Evolutionary conservation across 2,888 invertebrate genomes (phyloP), one percentile per base, ranked within the genome.

Genomic region (Ochropleura leucogaster): DNA sequence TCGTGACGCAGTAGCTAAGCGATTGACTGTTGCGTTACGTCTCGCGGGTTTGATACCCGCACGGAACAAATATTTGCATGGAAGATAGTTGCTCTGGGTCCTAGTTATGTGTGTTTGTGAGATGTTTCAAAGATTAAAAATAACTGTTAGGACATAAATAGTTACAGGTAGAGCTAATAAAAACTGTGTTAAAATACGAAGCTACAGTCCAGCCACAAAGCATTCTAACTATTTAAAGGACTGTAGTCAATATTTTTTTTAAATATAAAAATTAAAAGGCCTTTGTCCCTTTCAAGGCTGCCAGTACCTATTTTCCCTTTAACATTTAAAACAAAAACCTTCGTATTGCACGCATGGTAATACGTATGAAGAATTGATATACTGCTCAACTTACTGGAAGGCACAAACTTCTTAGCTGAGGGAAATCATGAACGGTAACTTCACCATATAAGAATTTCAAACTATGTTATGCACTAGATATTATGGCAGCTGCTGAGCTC

Each of bases 351-450:
- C 76, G 83, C 82, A 82, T 82, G 74, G 80, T 84, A 82, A 86
- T 83, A 84, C 79, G 76, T 74, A 80, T 68, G 68, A 63, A 82
- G 87, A 83, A 85, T 84, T 89, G 86, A 89, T 89, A 87, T 89
- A 89, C 82, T 81, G 87, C 77, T 55, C 53, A 90, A 90, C 84
- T 90, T 88, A 75, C 72, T 67, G 74, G 85, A 85, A 82, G 76
- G 75, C 65, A 69, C 82, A 68, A 89, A 90, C 89, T 90, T 87
- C 81, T 63, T 69, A 83, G 79, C 85, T 82, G 74, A 72, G 79
- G 79, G 79, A 85, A 88, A 88, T 88, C 89, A 86, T 85, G 78
- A 84, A 86, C 79, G 83, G 82, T 81, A 86, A 86, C 85, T 85
- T 88, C 72, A 75, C 77, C 87, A 81, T 79, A 87, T 64, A 85